Conservation (phyloP, 2,888 invertebrate genomes). For the Caenorhabditis sp. region DNA sequence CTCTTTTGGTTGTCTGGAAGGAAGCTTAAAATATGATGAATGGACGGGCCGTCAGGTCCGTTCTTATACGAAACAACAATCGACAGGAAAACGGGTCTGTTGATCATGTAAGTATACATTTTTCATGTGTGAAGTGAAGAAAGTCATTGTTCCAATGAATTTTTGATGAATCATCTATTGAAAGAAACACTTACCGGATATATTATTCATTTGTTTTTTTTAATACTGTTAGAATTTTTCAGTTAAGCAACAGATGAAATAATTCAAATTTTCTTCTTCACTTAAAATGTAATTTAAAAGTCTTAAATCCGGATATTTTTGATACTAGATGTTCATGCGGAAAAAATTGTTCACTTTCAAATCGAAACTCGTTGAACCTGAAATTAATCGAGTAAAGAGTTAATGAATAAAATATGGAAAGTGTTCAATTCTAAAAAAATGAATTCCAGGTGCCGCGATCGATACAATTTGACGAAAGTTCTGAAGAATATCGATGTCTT, state of each 20-base stretch:
- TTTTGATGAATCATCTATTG: too few relatives aligned
- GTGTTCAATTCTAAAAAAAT: neutral
- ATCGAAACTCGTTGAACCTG: neutral
- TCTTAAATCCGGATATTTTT: too few relatives aligned
- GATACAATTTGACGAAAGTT: constrained; percentile 68
- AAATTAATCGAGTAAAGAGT: too few relatives aligned
- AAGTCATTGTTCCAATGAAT: neutral
- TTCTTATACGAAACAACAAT: constrained; percentile 61
- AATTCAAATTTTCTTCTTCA: too few relatives aligned
- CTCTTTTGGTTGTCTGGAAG: constrained; percentile 18
- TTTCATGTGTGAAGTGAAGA: neutral
- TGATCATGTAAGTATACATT: constrained; percentile 41
- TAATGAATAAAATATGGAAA: neutral
- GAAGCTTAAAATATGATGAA: constrained; percentile 61
- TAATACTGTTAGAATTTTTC: too few relatives aligned
- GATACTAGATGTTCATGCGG: too few relatives aligned
- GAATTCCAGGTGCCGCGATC: constrained; percentile 55
- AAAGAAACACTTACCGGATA: too few relatives aligned
- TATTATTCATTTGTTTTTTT: too few relatives aligned
- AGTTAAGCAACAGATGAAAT: too few relatives aligned
- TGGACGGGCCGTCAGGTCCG: constrained; percentile 63
- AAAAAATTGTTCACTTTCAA: too few relatives aligned
- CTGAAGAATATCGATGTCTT: constrained; percentile 67
- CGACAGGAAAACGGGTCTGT: constrained; percentile 53
- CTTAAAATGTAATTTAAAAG: too few relatives aligned